These are phyloP conservation scores for Rhinolophus ferrumequinum DNA, from an alignment of 2,113 vertebrate genomes.

Conservation along the genomic window DNA sequence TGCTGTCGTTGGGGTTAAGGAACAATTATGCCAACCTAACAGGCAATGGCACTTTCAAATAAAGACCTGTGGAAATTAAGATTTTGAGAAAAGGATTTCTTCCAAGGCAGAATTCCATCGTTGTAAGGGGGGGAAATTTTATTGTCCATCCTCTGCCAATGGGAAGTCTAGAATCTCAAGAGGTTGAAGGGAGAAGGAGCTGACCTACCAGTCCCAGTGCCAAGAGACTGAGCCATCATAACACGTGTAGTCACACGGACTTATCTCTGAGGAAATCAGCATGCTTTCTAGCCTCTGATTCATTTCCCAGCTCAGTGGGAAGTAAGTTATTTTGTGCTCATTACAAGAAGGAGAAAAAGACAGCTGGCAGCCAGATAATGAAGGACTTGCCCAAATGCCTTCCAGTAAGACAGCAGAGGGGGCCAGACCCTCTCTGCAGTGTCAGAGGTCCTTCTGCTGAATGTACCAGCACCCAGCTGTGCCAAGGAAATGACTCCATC, in stretches of 20 bases:
- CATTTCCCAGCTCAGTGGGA: constrained; percentile 24
- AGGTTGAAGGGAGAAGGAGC: neutral
- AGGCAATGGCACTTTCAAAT: neutral
- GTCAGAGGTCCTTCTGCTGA: neutral
- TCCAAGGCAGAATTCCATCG: neutral
- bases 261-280: constrained; percentile 11
- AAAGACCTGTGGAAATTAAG: neutral
- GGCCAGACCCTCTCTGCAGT: neutral
- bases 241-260: neutral
- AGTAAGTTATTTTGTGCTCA: constrained; percentile 19
- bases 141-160: neutral
- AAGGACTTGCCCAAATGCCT: neutral
- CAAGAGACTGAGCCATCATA: neutral
- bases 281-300: neutral
- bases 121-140: neutral
- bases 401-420: neutral
- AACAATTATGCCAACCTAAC: neutral
- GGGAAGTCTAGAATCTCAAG: neutral
- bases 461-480: neutral
- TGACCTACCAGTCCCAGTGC: neutral
- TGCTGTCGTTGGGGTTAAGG: neutral
- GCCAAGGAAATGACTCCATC: too few species aligned
- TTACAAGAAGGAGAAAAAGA: constrained; percentile 16
- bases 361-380: neutral
- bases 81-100: neutral